Conservation (phyloP, 2,888 invertebrate species). For the Drosophila peninsularis region DNA sequence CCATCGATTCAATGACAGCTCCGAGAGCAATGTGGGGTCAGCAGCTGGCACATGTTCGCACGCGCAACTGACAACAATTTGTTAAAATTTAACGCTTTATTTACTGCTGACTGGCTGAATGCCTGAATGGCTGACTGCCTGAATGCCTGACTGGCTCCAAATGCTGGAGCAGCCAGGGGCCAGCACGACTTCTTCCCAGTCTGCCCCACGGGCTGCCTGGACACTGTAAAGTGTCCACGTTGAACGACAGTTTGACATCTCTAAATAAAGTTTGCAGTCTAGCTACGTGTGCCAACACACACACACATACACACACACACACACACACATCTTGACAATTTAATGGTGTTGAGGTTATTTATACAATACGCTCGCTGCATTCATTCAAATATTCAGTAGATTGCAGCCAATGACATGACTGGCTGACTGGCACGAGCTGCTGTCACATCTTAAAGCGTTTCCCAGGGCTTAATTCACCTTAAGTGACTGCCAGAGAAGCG, state of each 20-base stretch:
- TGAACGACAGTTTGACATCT: constrained; percentile 77
- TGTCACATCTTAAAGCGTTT: constrained; percentile 32
- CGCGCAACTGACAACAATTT: constrained; percentile 72
- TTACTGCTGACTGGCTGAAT: constrained; percentile 63
- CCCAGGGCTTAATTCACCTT: constrained; percentile 8
- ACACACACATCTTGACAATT: constrained; percentile 61
- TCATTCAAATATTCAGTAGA: constrained; percentile 62
- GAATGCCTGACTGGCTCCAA: constrained; percentile 12
- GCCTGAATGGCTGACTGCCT: background rate
- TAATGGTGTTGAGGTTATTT: constrained; percentile 79
- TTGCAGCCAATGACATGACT: constrained; percentile 54
- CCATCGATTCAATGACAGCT: constrained; percentile 60
- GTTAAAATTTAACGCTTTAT: constrained; percentile 80
- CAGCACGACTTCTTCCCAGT: constrained; percentile 3
- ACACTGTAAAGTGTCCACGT: constrained; percentile 51
- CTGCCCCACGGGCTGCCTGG: constrained; percentile 7
- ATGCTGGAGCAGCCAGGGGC: background rate
- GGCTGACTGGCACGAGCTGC: constrained; percentile 27
- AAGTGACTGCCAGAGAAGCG: background rate
- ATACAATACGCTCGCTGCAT: constrained; percentile 66
- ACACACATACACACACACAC: constrained; percentile 21
- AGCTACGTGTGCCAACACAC: constrained; percentile 56
- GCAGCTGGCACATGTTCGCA: constrained; percentile 59
- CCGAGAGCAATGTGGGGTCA: background rate
- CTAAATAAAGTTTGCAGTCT: constrained; percentile 76